These are phyloP conservation scores for Neostethus bicornis DNA, from an alignment of 2,797 vertebrate genomes.

Conservation along the genomic window DNA sequence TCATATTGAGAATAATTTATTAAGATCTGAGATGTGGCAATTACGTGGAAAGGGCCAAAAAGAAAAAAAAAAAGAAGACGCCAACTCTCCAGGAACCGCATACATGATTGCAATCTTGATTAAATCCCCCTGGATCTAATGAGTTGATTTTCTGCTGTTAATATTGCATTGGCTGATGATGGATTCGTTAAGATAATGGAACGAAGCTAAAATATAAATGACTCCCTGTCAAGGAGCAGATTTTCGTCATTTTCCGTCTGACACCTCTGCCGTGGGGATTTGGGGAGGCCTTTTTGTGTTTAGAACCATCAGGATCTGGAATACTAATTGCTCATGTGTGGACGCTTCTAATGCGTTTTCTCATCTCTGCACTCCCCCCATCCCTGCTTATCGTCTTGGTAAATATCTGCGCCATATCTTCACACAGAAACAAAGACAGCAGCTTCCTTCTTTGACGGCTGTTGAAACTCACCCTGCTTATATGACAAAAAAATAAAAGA, in stretches of 20 bases:
- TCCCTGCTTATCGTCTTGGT: conserved; percentile 60
- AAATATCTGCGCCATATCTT: conserved; percentile 73
- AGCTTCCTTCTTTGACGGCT: conserved; percentile 26
- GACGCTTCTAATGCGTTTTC: conserved; percentile 72
- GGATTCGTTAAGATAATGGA: conserved; percentile 99
- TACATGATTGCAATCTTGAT: conserved; percentile 99
- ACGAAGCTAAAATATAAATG: conserved; percentile 99
- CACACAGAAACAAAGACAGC: conserved; percentile 61
- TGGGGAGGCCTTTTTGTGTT: conserved; percentile 84
- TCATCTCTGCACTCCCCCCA: conserved; percentile 39
- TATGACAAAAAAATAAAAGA: conserved; percentile 5
- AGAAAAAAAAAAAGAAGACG: conserved; percentile 83
- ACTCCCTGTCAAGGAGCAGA: conserved; percentile 99
- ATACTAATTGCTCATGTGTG: conserved; percentile 85
- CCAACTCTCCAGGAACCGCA: conserved; percentile 94
- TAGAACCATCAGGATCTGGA: conserved; percentile 85
- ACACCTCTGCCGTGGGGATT: conserved; percentile 88
- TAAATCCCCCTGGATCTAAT: conserved; percentile 99
- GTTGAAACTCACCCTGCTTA: conserved; percentile 19
- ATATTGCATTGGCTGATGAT: conserved; percentile 99
- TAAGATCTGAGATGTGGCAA: conserved; percentile 88
- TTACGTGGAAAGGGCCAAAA: conserved; percentile 89
- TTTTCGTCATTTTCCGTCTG: conserved; percentile 98
- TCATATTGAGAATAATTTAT: conserved; percentile 89
- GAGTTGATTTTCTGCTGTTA: conserved; percentile 99